A percentile compares a stretch with the other conserved stretches of the same genome.
These are phyloP conservation scores for Himalopsyche japonica DNA, from an alignment of 2,888 invertebrate species.

Conservation along the genomic window DNA sequence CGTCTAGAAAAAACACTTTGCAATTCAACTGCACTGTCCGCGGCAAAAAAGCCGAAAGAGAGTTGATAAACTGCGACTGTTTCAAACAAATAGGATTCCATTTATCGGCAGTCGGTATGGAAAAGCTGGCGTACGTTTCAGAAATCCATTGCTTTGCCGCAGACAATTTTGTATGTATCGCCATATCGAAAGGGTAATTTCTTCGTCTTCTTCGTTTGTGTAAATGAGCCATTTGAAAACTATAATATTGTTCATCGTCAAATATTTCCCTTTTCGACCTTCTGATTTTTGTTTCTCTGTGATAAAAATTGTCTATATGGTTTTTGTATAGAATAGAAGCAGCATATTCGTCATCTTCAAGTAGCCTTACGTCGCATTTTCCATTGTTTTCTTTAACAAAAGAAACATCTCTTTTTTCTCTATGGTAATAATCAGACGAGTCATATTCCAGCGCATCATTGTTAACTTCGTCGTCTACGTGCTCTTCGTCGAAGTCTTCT, in stretches of 20 bases:
- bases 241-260: constrained; percentile 34
- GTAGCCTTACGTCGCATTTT: constrained; percentile 55
- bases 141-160: constrained; percentile 85
- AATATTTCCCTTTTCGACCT: constrained; percentile 34
- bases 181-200: constrained; percentile 57
- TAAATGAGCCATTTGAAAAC: constrained; percentile 39
- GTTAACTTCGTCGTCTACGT: constrained; percentile 43
- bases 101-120: constrained; percentile 80
- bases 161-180: constrained; percentile 68
- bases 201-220: constrained; percentile 35
- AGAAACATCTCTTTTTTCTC: constrained; percentile 50
- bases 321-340: background rate
- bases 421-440: constrained; percentile 43
- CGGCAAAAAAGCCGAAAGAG: constrained; percentile 76
- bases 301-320: background rate
- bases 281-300: constrained; percentile 1
- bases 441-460: constrained; percentile 40
- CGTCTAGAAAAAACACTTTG: constrained; percentile 75
- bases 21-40: constrained; percentile 74
- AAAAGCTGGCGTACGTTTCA: constrained; percentile 83
- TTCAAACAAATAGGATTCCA: constrained; percentile 82
- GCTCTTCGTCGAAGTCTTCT: constrained; percentile 54
- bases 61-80: constrained; percentile 79
- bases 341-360: constrained; percentile 51
- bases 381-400: constrained; percentile 46